These are phyloP conservation scores for Sebastes steindachneri DNA, from an alignment of 2,797 vertebrate genomes.

Conservation along the genomic window DNA sequence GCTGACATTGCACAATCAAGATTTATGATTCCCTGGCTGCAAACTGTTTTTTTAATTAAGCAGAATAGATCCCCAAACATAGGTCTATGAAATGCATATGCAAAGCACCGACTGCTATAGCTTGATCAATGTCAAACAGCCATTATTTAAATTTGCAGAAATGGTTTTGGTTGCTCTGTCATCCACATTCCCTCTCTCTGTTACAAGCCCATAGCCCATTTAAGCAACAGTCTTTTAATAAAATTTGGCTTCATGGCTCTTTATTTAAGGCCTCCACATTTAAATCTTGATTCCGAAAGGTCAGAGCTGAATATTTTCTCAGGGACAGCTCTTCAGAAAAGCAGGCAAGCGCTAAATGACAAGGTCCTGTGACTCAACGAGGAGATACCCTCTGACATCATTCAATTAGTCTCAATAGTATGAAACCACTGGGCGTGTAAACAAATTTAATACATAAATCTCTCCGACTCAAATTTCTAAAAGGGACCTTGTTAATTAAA, in stretches of 20 bases:
- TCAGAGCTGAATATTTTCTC: constrained; percentile 58
- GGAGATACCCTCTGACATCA: constrained; percentile 51
- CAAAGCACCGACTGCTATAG: constrained; percentile 63
- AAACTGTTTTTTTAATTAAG: constrained; percentile 70
- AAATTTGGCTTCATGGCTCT: constrained; percentile 25
- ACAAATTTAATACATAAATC: constrained; percentile 71
- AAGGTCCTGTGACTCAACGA: constrained; percentile 42
- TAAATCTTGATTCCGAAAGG: constrained; percentile 61
- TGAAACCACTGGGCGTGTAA: constrained; percentile 64
- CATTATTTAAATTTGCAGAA: constrained; percentile 57
- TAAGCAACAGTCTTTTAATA: constrained; percentile 29
- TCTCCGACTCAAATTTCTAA: constrained; percentile 45
- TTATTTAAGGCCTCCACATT: constrained; percentile 48
- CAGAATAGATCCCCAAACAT: constrained; percentile 52
- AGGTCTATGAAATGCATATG: constrained; percentile 52
- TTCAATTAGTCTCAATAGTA: constrained; percentile 63
- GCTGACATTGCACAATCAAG: constrained; percentile 70
- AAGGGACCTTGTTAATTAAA: constrained; percentile 71
- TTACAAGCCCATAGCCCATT: constrained; percentile 23
- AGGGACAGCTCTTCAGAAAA: constrained; percentile 25
- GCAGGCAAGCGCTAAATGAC: constrained; percentile 42
- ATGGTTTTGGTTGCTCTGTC: constrained; percentile 38
- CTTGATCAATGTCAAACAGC: constrained; percentile 75
- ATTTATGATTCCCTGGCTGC: constrained; percentile 70
- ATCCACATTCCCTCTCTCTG: constrained; percentile 27